Base-by-base conservation (phyloP, 1,140 invertebrate genomes). In the Lethrus apterus region DNA sequence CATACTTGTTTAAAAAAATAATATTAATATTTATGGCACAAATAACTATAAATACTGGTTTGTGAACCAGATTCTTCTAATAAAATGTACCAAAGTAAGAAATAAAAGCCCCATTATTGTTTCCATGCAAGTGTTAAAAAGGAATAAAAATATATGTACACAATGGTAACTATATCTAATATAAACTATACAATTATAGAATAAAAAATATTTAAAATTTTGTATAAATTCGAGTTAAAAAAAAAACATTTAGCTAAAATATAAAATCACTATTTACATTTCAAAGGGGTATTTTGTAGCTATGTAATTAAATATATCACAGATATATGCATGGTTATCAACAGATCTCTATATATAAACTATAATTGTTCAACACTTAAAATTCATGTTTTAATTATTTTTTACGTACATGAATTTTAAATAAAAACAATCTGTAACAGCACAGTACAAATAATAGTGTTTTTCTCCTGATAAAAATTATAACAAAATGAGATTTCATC, bases 131-230 rank as follows among this genome's bases (percentile, higher is more conserved):
- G 23, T 21, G 10, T 36, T 20, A 20, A 36, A 20, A 20, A 36
- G n/a, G 23, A 36, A 36, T 20, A 36, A 13, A 34, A 34, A 36
- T 17, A 36, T 36, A n/a, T n/a, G n/a, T 36, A 36, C 17, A 36
- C 19, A 36, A 20, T 36, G 34, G 34, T 36, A 36, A 36, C 34
- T 36, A 36, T 36, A 36, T 14, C 34, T 36, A 36, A 20, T 36
- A 36, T 36, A 36, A n/a, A 26, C n/a, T 26, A 26, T 26, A 26
- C n/a, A 26, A 7, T 7, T 26, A 26, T 7, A 26, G n/a, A 26
- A 26, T 7, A 36, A 18, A 36, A 36, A 20, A 19, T 36, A 36
- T 17, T 36, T 10, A 20, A 20, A 36, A 36, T 20, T 18, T n/a
- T 20, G 11, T 19, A 20, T 36, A 20, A 36, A 20, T 36, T 36